Percentiles rank a stretch among this genome's conserved stretches.
phyloP scores from a whole-genome alignment of 2,888 invertebrate species.

The Chrysolina americana region DNA sequence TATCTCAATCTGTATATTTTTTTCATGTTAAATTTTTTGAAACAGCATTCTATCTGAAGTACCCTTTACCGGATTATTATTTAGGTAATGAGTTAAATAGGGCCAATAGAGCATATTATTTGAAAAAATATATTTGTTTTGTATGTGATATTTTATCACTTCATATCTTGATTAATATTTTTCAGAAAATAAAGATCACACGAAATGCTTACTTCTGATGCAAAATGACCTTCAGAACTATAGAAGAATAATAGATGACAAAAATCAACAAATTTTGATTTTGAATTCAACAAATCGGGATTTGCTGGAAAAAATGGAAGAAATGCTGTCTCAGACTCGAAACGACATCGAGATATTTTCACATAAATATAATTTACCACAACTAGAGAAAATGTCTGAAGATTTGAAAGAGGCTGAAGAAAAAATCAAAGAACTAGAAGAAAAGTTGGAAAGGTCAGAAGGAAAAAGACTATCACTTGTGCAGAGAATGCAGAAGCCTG shows the following conservation, averaged over 20 bases:
- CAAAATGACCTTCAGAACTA: constrained; percentile 60
- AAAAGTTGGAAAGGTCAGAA: constrained; percentile 49
- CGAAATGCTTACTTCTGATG: constrained; percentile 55
- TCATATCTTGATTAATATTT: constrained; percentile 28
- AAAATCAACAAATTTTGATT: constrained; percentile 57
- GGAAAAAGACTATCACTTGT: constrained; percentile 48
- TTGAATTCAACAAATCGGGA: constrained; percentile 59
- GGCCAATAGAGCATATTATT: no score
- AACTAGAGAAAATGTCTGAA: constrained; percentile 60
- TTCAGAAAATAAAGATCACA: constrained; percentile 55
- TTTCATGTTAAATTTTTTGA: no score
- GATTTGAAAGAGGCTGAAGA: constrained; percentile 58
- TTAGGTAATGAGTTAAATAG: no score
- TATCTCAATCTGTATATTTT: no score
- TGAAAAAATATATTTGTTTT: no score
- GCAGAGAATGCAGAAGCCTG: constrained; percentile 41
- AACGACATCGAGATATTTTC: constrained; percentile 61
- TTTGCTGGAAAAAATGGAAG: constrained; percentile 60
- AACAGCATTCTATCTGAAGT: no score
- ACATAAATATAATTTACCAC: constrained; percentile 61
- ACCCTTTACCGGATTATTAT: no score
- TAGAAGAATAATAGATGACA: constrained; percentile 57
- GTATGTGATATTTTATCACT: no score
- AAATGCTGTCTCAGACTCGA: constrained; percentile 60
- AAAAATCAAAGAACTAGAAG: constrained; percentile 54